A percentile compares a stretch with the other conserved stretches of the same genome.
Conservation (phyloP, 2,888 invertebrate species). For the Rotaria sp. region DNA sequence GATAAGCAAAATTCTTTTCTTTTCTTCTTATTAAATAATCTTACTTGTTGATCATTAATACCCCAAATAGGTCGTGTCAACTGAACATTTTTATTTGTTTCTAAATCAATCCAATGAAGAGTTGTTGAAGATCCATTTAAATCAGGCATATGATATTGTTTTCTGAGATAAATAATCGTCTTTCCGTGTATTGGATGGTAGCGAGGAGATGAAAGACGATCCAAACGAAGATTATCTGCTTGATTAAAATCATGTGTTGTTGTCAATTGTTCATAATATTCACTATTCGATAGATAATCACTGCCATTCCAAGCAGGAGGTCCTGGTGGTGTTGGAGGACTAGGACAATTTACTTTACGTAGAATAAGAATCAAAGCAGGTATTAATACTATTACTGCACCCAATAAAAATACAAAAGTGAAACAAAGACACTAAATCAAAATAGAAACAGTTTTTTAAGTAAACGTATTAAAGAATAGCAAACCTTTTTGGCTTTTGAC, state of each 20-base stretch:
- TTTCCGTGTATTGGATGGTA: neutral
- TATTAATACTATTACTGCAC: neutral
- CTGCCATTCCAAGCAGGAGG: neutral
- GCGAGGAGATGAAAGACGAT: slow-evolving; percentile 21
- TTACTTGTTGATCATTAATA: slow-evolving; percentile 6
- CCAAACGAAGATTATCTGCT: neutral
- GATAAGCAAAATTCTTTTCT: too few relatives aligned
- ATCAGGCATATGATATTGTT: slow-evolving; percentile 18
- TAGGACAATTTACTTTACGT: neutral
- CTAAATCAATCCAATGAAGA: slow-evolving; percentile 5
- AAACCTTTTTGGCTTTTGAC: neutral
- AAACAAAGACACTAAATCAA: too few relatives aligned
- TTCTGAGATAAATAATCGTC: neutral
- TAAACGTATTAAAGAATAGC: too few relatives aligned
- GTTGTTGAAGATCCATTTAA: slow-evolving; percentile 1
- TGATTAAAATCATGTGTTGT: neutral
- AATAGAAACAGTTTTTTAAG: too few relatives aligned
- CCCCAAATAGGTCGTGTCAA: slow-evolving; percentile 27
- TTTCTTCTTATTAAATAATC: too few relatives aligned
- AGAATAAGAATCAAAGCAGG: neutral
- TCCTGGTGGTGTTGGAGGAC: neutral
- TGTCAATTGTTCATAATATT: neutral
- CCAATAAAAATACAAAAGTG: neutral
- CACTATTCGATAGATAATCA: slow-evolving; percentile 22
- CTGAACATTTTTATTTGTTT: neutral